Base-by-base conservation (phyloP, 2,888 invertebrate genomes). In the Tryphoninae sp. region DNA sequence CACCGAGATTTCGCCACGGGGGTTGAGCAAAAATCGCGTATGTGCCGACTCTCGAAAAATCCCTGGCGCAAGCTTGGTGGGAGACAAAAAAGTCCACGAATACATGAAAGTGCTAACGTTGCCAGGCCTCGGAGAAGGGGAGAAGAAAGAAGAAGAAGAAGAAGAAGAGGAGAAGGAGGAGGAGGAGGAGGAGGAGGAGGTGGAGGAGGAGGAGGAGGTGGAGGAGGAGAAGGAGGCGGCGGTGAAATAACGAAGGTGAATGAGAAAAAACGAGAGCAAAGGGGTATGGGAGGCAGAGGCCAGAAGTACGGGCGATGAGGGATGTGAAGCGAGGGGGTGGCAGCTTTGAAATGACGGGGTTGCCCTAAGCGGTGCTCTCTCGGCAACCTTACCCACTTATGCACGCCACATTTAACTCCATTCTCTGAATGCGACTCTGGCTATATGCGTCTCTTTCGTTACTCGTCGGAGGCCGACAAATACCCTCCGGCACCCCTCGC, bases 341-440 rank as follows among this genome's bases (percentile, higher is more conserved):
- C 68, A 77, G 77, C 72, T 80, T 83, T 67, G 80, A 85, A 86
- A 86, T 85, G 84, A 85, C 82, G 85, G 84, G 83, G 82, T 86
- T 84, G 83, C 78, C 73, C 84, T 83, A 82, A 74, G 74, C 74
- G 74, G 75, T 84, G 75, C 80, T 83, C 78, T 83, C 80, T 82
- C 80, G 84, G 83, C 87, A 87, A 87, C 83, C 86, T 87, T 87
- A 87, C 84, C 87, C 87, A 89, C 87, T 89, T 89, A 87, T 87
- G 86, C 84, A 87, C 87, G 86, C 86, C 85, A 87, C 88, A 89
- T 88, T 89, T 86, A 89, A 88, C 88, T 87, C 86, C 84, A 86
- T 88, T 88, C 86, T 86, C 81, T 74, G 80, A 74, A 65, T 83
- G 68, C 81, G 62, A 79, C 79, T 76, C 79, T 68, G 64, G 72